Percentiles rank a stretch among this genome's conserved stretches.
Conservation (phyloP, 2,113 vertebrate genomes). For the Heterochromis multidens region DNA sequence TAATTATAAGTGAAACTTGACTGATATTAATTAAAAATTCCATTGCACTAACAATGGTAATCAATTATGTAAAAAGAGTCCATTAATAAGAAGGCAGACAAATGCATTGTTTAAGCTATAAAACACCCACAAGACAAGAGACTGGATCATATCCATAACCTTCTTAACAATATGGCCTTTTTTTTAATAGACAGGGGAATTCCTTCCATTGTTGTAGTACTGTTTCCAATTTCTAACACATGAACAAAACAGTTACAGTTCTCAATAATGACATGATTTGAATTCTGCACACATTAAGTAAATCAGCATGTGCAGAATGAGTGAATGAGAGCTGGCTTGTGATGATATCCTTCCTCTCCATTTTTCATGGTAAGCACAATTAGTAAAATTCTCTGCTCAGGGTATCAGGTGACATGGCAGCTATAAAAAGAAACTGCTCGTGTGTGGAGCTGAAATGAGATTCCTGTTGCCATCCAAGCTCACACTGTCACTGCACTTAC, state of each 20-base stretch:
- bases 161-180: neutral
- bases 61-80: constrained; percentile 62
- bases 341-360: constrained; percentile 13
- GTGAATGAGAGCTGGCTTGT: neutral
- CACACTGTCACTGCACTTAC: neutral
- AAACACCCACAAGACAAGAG: constrained; percentile 8
- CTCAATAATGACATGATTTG: neutral
- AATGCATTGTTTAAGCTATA: constrained; percentile 35
- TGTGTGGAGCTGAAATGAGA: constrained; percentile 12
- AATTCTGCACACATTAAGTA: constrained; percentile 18
- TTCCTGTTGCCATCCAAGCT: neutral
- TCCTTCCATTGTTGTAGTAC: neutral
- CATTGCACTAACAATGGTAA: constrained; percentile 72
- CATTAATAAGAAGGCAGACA: constrained; percentile 38
- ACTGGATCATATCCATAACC: neutral
- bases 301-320: neutral
- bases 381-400: constrained; percentile 21
- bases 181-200: neutral
- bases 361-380: constrained; percentile 54
- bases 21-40: constrained; percentile 74
- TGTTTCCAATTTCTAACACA: neutral
- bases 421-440: constrained; percentile 54
- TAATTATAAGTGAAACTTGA: constrained; percentile 57
- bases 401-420: constrained; percentile 1
- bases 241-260: neutral